Base-by-base conservation (phyloP, 2,888 invertebrate species). In the Polyommatus icarus region DNA sequence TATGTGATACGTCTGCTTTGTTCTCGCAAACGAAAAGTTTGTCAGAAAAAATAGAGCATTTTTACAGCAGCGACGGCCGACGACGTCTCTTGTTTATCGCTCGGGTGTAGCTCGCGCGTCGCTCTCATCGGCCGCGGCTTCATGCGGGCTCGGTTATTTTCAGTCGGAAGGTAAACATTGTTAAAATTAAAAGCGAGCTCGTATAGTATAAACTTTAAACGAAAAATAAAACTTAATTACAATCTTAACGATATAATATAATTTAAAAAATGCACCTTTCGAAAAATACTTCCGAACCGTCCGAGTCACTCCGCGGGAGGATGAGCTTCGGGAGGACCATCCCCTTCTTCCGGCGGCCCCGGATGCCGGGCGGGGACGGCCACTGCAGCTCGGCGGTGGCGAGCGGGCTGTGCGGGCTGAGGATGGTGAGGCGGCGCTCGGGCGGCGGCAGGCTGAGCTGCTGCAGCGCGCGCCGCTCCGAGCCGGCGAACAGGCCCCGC, bases 321-420 rank as follows among this genome's bases (percentile, higher is more conserved):
- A 97, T 96, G 84, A 97, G 94, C 91, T 96, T 96, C 77, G 97
- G 97, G 85, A 97, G 91, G 82, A 96, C 96, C 90, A 96, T 95
- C 80, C 96, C 96, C 87, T 96, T 96, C 92, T 96, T 96, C 85
- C 96, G 93, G 79, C 96, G 92, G 50, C 95, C 95, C 82, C 95
- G 95, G 82, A 96, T 92, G 20, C 95, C 95, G 29, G 95, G 90
- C 78, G 95, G 95, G 57, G 95, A 88, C 76, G 95, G 94, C 90
- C 95, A 95, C 83, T 95, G 95, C 82, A 96, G 91, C 83, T 97
- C 97, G 80, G 95, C 94, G 7, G 80, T 78, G 79, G 96, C 96
- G 85, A 96, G 95, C 0, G 97, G 98, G 85, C 96, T 96, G 87
- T 97, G 97, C 0, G 97, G 97, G 82, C 97, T 97, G 79, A 98